A percentile compares a stretch with the other conserved stretches of the same genome.
These are phyloP conservation scores for Hydrocynus forskahlii DNA, from an alignment of 2,797 vertebrate genomes.

Conservation along the genomic window DNA sequence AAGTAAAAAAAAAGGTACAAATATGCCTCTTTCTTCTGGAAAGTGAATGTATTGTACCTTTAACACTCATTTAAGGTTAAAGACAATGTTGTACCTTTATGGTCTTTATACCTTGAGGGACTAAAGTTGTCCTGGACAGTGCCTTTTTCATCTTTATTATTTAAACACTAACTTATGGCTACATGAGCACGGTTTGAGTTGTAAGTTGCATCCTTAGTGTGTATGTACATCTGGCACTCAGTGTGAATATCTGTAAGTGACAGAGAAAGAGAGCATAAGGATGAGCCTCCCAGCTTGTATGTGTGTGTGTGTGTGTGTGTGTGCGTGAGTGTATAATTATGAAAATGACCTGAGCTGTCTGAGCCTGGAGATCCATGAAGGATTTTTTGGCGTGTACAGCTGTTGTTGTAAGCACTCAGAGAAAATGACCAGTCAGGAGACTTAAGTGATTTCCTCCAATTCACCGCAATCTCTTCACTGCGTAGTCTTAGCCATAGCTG, in stretches of 20 bases:
- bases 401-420: slow-evolving; percentile 55
- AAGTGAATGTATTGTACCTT: no score
- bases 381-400: slow-evolving; percentile 33
- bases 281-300: not conserved
- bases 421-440: slow-evolving; percentile 56
- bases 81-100: no score
- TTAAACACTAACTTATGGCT: no score
- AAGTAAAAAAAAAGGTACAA: no score
- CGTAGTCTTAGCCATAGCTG: slow-evolving; percentile 38
- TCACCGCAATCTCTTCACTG: slow-evolving; percentile 49
- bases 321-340: slow-evolving; percentile 49
- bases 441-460: slow-evolving; percentile 55
- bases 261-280: not conserved
- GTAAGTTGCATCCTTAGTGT: no score
- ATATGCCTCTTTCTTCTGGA: no score
- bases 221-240: not conserved
- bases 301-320: slow-evolving; percentile 25
- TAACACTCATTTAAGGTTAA: no score
- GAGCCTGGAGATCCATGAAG: slow-evolving; percentile 38
- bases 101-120: no score
- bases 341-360: slow-evolving; percentile 52
- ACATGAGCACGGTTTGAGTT: no score
- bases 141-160: no score
- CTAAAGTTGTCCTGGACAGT: no score
- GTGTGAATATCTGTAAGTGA: not conserved